Percentiles rank a stretch among this genome's conserved stretches.
Conservation (phyloP, 2,113 vertebrate genomes). For the Rhynchomys soricoides region DNA sequence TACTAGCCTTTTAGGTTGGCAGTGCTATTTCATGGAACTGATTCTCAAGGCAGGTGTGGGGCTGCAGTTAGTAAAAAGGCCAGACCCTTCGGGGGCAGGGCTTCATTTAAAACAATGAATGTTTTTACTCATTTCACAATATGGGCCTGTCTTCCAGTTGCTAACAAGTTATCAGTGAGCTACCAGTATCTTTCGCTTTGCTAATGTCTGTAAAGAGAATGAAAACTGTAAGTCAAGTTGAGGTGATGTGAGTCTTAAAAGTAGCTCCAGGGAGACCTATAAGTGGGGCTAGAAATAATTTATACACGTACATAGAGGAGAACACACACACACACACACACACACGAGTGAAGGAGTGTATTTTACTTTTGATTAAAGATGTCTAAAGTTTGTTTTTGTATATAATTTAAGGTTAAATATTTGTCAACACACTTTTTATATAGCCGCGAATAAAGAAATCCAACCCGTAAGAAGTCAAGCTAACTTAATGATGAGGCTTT, state of each 20-base stretch:
- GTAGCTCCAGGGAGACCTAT: neutral
- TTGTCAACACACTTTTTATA: neutral
- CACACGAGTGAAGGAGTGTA: neutral
- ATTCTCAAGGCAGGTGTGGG: neutral
- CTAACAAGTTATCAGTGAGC: neutral
- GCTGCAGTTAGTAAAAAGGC: neutral
- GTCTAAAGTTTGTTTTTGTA: slow-evolving; percentile 17
- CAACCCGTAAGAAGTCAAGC: neutral
- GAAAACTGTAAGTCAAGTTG: neutral
- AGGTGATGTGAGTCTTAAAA: neutral
- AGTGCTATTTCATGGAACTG: neutral
- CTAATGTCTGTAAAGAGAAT: slow-evolving; percentile 2
- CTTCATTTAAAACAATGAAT: neutral
- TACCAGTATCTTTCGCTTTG: neutral
- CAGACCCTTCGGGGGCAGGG: neutral
- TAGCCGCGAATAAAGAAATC: neutral
- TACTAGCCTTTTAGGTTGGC: neutral
- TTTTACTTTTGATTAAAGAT: neutral
- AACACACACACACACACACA: neutral
- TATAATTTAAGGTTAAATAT: neutral
- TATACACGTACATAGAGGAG: neutral
- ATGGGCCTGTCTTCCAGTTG: neutral
- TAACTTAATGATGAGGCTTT: neutral
- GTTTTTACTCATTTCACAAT: neutral
- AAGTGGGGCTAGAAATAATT: neutral